Evolutionary conservation across 2,797 vertebrate genomes (phyloP), one percentile per base, ranked within the genome.

Genomic region (Sphaeramia orbicularis): DNA sequence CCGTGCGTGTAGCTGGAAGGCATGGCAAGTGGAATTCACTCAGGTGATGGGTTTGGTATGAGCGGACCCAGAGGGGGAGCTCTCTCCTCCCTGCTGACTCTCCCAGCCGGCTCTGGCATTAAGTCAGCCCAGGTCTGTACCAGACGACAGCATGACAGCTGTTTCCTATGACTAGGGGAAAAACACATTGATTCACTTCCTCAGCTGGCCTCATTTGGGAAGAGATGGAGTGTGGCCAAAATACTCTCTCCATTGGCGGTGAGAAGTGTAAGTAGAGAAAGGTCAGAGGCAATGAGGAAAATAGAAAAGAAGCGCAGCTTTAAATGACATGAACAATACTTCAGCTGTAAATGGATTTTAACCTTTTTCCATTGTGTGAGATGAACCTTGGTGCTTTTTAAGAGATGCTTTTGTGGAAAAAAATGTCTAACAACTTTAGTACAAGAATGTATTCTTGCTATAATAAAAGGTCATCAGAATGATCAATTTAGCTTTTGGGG

Each of bases 131-230:
- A 21, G 77, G 65, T 77, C 84, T 59, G 81, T 80, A 84, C 59
- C 80, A 77, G 74, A 86, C 74, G 83, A 91, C 86, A 83, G 88
- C 83, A 58, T 84, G 89, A 87, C 92, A 93, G 92, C 89, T 93
- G 93, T 91, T 93, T 88, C 76, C 75, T 85, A 69, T 85, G 90
- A 88, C 88, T 85, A 79, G 74, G 77, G 74, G 78, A 81, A 86
- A 89, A 88, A 87, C 83, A 58, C 89, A 89, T 81, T 85, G 85
- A 91, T 89, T 91, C 78, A 71, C 79, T 81, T 80, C 72, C 90
- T 88, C 74, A 48, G 74, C 76, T 82, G 83, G 87, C 76, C 85
- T 91, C 88, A 89, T 91, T 89, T 91, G 74, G 87, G 68, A 69
- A 78, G 81, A 86, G 71, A 90, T 90, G 91, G 87, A 92, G 82